Evolutionary conservation across 2,797 vertebrate genomes (phyloP).

Genomic region (Podargus strigoides): DNA sequence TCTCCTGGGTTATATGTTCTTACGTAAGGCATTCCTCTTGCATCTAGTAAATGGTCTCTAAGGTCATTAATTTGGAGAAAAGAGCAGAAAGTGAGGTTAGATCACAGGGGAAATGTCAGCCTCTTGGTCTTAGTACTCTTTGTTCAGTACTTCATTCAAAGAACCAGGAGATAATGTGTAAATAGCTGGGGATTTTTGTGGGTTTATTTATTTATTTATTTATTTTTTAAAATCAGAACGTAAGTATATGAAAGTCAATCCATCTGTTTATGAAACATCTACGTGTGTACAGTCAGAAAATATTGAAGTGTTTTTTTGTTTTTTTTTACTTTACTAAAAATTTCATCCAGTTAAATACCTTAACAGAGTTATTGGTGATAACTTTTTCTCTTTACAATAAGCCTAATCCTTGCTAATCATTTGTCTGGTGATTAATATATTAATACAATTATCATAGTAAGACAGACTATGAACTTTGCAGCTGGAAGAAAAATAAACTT

Average conservation of each 20-base stretch:
- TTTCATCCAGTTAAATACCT: neutral
- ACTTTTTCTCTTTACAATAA: neutral
- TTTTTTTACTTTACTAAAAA: neutral
- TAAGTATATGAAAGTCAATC: neutral
- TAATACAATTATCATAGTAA: neutral
- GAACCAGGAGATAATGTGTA: neutral
- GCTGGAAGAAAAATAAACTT: neutral
- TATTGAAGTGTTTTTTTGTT: fast-evolving
- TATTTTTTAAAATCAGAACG: neutral
- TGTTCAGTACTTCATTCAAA: neutral
- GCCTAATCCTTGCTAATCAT: neutral
- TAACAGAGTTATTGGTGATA: neutral
- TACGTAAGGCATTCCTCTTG: conserved; percentile 18
- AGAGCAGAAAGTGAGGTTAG: conserved; percentile 27
- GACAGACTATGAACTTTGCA: neutral
- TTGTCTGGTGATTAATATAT: neutral
- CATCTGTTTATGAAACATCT: neutral
- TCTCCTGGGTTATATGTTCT: conserved; percentile 47
- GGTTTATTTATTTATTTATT: neutral
- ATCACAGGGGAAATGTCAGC: neutral
- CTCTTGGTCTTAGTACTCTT: neutral
- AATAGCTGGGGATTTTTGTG: neutral
- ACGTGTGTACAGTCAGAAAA: neutral
- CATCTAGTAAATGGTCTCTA: conserved; percentile 18
- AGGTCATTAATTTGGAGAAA: conserved; percentile 47